Conservation (phyloP, 2,888 invertebrate genomes). For the Sepioteuthis lessoniana region DNA sequence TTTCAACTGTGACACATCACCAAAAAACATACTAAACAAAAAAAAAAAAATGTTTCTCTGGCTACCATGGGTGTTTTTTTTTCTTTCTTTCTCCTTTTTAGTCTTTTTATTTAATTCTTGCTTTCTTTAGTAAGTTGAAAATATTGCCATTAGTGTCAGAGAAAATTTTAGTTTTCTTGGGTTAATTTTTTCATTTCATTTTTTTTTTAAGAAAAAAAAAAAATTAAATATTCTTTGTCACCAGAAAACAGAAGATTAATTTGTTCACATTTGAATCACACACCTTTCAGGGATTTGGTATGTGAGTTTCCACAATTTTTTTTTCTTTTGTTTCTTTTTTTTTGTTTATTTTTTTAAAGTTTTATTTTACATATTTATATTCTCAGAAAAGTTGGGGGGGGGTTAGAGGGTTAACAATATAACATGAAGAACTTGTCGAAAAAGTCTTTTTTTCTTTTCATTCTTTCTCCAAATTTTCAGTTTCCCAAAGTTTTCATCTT, state of each 20-base stretch:
- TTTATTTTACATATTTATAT: background rate
- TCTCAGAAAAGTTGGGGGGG: too few relatives aligned
- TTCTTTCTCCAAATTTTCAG: background rate
- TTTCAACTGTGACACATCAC: background rate
- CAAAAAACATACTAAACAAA: background rate
- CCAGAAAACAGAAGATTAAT: background rate
- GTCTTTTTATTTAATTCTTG: background rate
- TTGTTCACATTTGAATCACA: background rate
- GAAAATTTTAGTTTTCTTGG: background rate
- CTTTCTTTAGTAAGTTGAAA: background rate
- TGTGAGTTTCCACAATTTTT: background rate
- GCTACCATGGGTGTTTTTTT: background rate
- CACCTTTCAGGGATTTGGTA: background rate
- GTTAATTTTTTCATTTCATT: background rate
- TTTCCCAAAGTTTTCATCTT: background rate
- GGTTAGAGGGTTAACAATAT: background rate
- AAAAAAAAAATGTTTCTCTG: background rate
- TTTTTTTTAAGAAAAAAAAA: background rate
- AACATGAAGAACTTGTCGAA: slow-evolving; percentile 6
- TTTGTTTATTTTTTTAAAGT: background rate
- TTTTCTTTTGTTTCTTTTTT: too few relatives aligned
- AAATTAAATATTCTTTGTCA: background rate
- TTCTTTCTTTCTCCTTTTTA: background rate
- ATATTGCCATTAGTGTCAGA: background rate
- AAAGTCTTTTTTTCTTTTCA: background rate